A percentile compares a stretch with the other conserved stretches of the same genome.
Conservation (phyloP, 2,113 vertebrate species). For the Oreochromis tanganicae region DNA sequence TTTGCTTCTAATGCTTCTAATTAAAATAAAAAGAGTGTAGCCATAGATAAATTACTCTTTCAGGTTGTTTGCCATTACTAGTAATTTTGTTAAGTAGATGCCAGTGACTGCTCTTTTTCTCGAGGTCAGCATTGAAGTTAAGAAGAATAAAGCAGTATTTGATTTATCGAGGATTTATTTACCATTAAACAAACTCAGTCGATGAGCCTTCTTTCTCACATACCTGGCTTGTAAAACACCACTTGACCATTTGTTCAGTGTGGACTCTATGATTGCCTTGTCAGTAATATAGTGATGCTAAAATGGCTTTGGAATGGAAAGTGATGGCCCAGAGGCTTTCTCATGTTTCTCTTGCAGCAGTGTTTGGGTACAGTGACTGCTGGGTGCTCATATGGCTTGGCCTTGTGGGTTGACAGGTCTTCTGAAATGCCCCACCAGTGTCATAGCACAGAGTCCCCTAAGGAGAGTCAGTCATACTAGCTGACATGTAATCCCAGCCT, state of each 20-base stretch:
- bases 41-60: not conserved
- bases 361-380: not conserved
- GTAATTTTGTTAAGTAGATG: not conserved
- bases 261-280: not conserved
- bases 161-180: not conserved
- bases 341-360: not conserved
- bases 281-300: not conserved
- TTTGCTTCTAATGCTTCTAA: not conserved
- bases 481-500: not conserved
- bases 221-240: not conserved
- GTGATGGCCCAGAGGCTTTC: not conserved
- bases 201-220: not conserved
- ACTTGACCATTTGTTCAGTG: not conserved
- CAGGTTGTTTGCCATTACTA: not conserved
- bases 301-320: not conserved
- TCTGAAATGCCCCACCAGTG: not conserved
- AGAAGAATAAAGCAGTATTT: not conserved
- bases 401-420: slow-evolving; percentile 19
- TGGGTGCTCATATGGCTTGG: not conserved
- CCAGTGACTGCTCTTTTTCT: not conserved
- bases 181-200: not conserved
- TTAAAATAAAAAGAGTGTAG: not conserved
- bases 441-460: not conserved
- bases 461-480: slow-evolving; percentile 2
- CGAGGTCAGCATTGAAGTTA: not conserved